Evolutionary conservation across 2,797 vertebrate species (phyloP).

Genomic region (Neostethus bicornis): DNA sequence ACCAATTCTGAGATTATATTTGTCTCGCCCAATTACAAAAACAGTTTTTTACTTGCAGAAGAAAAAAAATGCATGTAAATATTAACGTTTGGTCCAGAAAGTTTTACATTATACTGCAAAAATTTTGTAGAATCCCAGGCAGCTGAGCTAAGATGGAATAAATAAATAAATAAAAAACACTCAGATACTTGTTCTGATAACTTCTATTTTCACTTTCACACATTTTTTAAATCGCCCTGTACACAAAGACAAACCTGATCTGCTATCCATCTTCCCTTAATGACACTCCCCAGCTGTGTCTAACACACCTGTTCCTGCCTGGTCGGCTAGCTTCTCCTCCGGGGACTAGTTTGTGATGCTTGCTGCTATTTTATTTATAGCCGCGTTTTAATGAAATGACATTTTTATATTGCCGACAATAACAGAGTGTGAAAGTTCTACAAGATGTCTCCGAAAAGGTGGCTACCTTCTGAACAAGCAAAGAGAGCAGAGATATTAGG

Average conservation of each 20-base stretch:
- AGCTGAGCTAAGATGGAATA: slow-evolving; percentile 18
- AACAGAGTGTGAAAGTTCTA: slow-evolving; percentile 13
- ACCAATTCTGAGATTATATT: slow-evolving; percentile 33
- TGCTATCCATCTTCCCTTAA: slow-evolving; percentile 69
- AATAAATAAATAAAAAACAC: slow-evolving; percentile 11
- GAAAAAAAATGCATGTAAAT: slow-evolving; percentile 55
- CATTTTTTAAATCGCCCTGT: slow-evolving; percentile 51
- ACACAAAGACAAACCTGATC: slow-evolving; percentile 45
- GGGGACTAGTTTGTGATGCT: slow-evolving; percentile 71
- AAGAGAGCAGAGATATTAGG: not conserved
- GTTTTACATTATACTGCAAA: slow-evolving; percentile 53
- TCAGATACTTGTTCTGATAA: slow-evolving; percentile 60
- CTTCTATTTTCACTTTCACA: slow-evolving; percentile 60
- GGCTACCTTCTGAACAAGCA: slow-evolving; percentile 29
- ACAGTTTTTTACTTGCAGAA: slow-evolving; percentile 44
- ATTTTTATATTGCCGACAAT: slow-evolving; percentile 44
- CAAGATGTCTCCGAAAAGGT: slow-evolving; percentile 17
- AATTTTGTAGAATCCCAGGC: slow-evolving; percentile 56
- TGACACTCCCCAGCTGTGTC: slow-evolving; percentile 53
- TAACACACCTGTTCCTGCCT: slow-evolving; percentile 62
- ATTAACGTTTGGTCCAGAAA: slow-evolving; percentile 61
- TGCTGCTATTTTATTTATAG: slow-evolving; percentile 75
- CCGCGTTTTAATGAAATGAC: slow-evolving; percentile 66
- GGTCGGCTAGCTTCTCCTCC: slow-evolving; percentile 58
- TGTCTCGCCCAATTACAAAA: slow-evolving; percentile 48